These are phyloP conservation scores for Apotomis capreana DNA, from an alignment of 2,888 invertebrate species.

Conservation along the genomic window DNA sequence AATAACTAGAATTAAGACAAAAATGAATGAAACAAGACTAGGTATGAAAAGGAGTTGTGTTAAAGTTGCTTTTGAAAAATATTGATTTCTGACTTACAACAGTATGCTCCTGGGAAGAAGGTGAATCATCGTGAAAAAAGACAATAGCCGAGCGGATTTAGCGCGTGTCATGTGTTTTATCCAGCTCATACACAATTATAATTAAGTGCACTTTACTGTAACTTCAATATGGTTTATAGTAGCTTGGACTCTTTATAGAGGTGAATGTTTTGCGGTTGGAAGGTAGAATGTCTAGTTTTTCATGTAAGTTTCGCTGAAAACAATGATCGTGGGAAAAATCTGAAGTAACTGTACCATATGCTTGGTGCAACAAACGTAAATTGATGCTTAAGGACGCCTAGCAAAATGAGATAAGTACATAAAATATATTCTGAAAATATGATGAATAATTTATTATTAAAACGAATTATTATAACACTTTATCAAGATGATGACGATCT, in stretches of 20 bases:
- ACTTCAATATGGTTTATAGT: constrained; percentile 1
- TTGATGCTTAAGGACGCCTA: not conserved
- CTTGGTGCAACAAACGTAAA: not conserved
- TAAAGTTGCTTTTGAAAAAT: constrained; percentile 11
- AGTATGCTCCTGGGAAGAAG: constrained; percentile 2
- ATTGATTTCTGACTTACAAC: constrained; percentile 3
- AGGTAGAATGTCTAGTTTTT: constrained; percentile 30
- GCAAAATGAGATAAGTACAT: constrained; percentile 31
- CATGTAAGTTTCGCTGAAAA: constrained; percentile 55
- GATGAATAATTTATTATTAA: too few relatives aligned
- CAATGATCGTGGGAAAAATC: constrained; percentile 75
- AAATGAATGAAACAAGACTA: not conserved
- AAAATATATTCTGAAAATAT: not conserved
- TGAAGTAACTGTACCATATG: constrained; percentile 62
- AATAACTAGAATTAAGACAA: not conserved
- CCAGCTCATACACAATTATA: constrained; percentile 1
- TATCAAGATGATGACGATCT: too few relatives aligned
- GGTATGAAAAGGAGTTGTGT: not conserved
- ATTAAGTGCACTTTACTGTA: not conserved
- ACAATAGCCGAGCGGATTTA: constrained; percentile 38
- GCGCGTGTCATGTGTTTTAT: constrained; percentile 40
- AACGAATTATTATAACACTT: too few relatives aligned
- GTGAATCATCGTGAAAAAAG: constrained; percentile 36
- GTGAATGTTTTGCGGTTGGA: constrained; percentile 20
- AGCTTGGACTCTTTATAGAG: not conserved